Conservation (phyloP, 2,888 invertebrate species). For the Abrostola tripartita region DNA sequence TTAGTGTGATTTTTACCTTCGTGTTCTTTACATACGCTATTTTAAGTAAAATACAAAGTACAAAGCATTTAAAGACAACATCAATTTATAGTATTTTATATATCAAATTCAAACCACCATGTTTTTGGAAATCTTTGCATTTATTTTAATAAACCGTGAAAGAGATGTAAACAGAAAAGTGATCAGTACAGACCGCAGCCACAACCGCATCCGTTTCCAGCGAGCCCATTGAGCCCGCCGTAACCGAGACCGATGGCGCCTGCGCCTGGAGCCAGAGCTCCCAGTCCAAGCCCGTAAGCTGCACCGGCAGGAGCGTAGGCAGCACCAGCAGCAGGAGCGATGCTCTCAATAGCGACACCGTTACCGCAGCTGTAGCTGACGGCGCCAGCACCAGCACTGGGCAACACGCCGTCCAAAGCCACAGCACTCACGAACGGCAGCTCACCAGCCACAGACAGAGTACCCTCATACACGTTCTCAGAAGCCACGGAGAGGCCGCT, state of each 20-base stretch:
- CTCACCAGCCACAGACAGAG: conserved; percentile 64
- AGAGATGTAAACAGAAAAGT: no score
- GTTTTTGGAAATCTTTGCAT: no score
- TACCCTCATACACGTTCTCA: conserved; percentile 68
- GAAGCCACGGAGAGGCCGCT: conserved; percentile 67
- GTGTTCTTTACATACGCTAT: no score
- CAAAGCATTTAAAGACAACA: background rate
- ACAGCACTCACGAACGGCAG: conserved; percentile 71
- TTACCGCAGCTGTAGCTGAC: conserved; percentile 68
- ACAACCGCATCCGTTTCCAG: conserved; percentile 17
- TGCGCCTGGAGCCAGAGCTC: conserved; percentile 15
- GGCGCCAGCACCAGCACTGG: conserved; percentile 63
- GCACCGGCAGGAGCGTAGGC: conserved; percentile 10
- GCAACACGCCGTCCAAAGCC: conserved; percentile 65
- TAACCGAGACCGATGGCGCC: conserved; percentile 17
- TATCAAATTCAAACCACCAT: conserved; percentile 4
- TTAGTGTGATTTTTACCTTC: no score
- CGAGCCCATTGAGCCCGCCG: conserved; percentile 16
- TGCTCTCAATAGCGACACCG: conserved; percentile 55
- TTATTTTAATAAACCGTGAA: no score
- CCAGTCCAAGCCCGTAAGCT: background rate
- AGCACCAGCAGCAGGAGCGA: conserved; percentile 29
- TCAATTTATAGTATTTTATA: background rate
- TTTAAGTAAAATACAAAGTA: background rate
- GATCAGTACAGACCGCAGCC: background rate